Base-by-base conservation (phyloP, 2,888 invertebrate species). In the Cinara cedri region DNA sequence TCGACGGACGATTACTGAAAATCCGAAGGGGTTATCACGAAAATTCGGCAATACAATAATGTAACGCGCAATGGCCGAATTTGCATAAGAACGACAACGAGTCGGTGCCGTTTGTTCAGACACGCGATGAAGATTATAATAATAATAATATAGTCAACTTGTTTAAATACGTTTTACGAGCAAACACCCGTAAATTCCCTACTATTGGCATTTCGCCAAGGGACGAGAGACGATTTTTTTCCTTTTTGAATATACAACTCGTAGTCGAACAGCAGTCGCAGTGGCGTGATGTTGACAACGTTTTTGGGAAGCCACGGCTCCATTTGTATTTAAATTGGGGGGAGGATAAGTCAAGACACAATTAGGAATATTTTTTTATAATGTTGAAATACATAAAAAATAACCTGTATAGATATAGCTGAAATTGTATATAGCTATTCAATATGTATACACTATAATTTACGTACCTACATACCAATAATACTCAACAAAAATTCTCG, bases 21-120 rank as follows among this genome's bases (percentile, higher is more conserved):
- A 34, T 34, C 44, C 24, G 16, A 71, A 44, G 24, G 57, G 44
- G 71, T 57, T 57, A 71, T 71, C 55, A 44, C 8, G 11, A 66
- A 4, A 49, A 49, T 24, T 26, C 26, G 24, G 24, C 11, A n/a
- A 57, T 24, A n/a, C n/a, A 44, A 71, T 71, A 57, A 16, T 46
- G 44, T 57, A 44, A 71, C 44, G 16, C 57, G 44, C 55, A 42
- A 71, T 42, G 21, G 55, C 55, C 44, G 55, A 54, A 70, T 71
- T 57, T 46, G 6, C 24, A 71, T 57, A 57, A 71, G 55, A 57
- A 44, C n/a, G 71, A 16, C 24, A 16, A 62, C 44, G 21, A 57
- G 57, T 71, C 44, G 16, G 24, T n/a, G 54, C 42, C 16, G 42
- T 55, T 42, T 54, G 54, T 70, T 71, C 21, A 21, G 42, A 51